Evolutionary conservation across 2,113 vertebrate genomes (phyloP).

Genomic region (Peromyscus maniculatus): DNA sequence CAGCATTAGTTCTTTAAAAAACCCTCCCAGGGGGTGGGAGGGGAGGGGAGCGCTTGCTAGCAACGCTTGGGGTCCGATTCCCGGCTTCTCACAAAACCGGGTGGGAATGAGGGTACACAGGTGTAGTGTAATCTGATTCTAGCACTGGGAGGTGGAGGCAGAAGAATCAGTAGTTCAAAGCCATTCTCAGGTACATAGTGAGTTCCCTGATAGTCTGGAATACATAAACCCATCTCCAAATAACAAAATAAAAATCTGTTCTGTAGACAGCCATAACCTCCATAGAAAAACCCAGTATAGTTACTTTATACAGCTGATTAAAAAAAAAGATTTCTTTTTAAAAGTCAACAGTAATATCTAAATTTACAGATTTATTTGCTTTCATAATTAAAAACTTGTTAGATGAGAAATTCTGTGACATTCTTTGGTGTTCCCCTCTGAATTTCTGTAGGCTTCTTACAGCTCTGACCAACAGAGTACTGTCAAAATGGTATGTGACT

Average conservation of each 20-base stretch:
- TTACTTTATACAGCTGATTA: not conserved
- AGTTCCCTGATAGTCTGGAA: not conserved
- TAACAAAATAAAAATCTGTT: not conserved
- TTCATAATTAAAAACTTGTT: constrained; percentile 35
- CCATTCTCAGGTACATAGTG: not conserved
- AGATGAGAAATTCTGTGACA: constrained; percentile 52
- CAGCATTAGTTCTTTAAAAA: not conserved
- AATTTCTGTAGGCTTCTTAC: constrained; percentile 14
- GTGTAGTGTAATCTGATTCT: not conserved
- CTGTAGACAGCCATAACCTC: not conserved
- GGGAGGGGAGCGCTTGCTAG: not conserved
- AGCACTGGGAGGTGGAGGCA: not conserved
- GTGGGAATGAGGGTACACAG: not conserved
- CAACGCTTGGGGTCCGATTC: not conserved
- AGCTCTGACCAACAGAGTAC: not conserved
- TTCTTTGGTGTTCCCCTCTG: not conserved
- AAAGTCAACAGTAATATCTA: not conserved
- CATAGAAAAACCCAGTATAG: not conserved
- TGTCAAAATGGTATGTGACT: not conserved
- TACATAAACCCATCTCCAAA: not conserved
- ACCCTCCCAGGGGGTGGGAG: not conserved
- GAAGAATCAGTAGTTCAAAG: not conserved
- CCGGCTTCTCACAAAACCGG: not conserved
- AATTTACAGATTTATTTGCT: constrained; percentile 49
- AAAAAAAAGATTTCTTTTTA: not conserved